phyloP scores from a whole-genome alignment of 2,797 vertebrate genomes.

The Bovichtus variegatus region DNA sequence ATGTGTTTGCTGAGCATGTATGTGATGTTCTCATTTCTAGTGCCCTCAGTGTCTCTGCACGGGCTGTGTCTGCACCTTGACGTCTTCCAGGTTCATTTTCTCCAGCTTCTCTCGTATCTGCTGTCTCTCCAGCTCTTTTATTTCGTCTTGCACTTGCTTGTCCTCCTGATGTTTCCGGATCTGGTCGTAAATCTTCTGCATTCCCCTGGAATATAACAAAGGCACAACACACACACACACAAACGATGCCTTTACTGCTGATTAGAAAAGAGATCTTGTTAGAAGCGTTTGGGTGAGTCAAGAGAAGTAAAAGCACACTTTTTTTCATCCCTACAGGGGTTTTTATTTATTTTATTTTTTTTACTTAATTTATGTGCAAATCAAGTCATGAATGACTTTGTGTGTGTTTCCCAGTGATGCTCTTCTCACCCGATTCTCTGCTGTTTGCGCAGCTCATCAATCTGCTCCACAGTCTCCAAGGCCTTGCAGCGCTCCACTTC shows the following conservation, averaged over 20 bases:
- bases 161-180: conserved; percentile 86
- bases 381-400: background rate
- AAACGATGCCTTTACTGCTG: background rate
- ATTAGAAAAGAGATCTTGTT: background rate
- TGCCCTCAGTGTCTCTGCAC: background rate
- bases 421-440: conserved; percentile 84
- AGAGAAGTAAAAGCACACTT: background rate
- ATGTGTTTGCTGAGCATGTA: background rate
- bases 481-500: conserved; percentile 86
- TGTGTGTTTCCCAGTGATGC: background rate
- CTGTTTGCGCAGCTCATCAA: conserved; percentile 81
- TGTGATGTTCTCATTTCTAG: background rate
- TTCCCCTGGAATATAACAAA: conserved; percentile 81
- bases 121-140: conserved; percentile 86
- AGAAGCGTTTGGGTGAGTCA: background rate
- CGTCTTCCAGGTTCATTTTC: conserved; percentile 86
- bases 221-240: background rate
- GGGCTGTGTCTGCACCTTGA: conserved; percentile 79
- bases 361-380: background rate
- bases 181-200: conserved; percentile 86
- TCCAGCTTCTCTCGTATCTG: conserved; percentile 84
- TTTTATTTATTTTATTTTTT: background rate
- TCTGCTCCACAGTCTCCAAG: conserved; percentile 83
- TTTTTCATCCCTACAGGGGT: background rate
- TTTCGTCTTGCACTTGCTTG: conserved; percentile 76